These are phyloP conservation scores for Macaria notata DNA, from an alignment of 2,888 invertebrate species.

Conservation along the genomic window DNA sequence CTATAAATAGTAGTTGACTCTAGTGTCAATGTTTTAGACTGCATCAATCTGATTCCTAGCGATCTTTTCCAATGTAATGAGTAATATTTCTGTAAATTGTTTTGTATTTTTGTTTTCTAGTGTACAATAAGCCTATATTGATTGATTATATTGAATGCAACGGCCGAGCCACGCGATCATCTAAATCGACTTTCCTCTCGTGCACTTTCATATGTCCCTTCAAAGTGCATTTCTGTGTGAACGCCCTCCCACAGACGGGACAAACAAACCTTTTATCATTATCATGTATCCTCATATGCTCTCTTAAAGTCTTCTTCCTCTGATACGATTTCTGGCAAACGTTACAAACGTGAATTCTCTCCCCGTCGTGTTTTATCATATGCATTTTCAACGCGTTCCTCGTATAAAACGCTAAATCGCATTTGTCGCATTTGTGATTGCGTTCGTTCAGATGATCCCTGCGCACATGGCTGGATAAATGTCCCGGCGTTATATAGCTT, in stretches of 20 bases:
- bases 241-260: slow-evolving; percentile 70
- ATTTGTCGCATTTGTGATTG: slow-evolving; percentile 77
- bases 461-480: slow-evolving; percentile 69
- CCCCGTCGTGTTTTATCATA: slow-evolving; percentile 80
- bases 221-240: slow-evolving; percentile 74
- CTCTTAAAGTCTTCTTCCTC: slow-evolving; percentile 67
- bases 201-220: slow-evolving; percentile 74
- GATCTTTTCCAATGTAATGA: too few relatives aligned
- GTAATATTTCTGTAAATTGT: too few relatives aligned
- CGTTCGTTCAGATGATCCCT: slow-evolving; percentile 71
- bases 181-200: slow-evolving; percentile 59
- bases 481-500: slow-evolving; percentile 74
- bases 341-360: slow-evolving; percentile 74
- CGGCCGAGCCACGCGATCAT: slow-evolving; percentile 48
- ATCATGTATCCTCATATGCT: slow-evolving; percentile 72
- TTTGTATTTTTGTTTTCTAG: too few relatives aligned
- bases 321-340: slow-evolving; percentile 78
- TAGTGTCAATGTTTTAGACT: too few relatives aligned
- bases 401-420: slow-evolving; percentile 78
- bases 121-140: too few relatives aligned
- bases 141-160: slow-evolving; percentile 43
- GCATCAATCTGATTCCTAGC: too few relatives aligned
- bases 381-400: slow-evolving; percentile 81
- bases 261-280: slow-evolving; percentile 74
- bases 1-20: too few relatives aligned